Conservation (phyloP, 2,797 vertebrate genomes). For the Characodon lateralis region DNA sequence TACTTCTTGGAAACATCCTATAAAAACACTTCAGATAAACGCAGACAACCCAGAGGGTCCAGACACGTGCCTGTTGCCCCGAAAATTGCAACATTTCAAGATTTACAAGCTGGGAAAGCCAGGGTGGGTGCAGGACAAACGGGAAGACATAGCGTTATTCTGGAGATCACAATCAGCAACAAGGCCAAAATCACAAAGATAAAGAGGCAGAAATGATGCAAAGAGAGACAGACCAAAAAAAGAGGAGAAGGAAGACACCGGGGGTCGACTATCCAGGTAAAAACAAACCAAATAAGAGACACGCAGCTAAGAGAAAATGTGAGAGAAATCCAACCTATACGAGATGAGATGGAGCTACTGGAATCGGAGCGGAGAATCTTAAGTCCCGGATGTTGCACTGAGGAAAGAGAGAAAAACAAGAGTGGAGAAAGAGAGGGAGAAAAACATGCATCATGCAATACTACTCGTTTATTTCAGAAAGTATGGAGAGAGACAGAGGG, state of each 20-base stretch:
- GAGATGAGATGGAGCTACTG: constrained; percentile 95
- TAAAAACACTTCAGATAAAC: constrained; percentile 28
- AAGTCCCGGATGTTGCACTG: constrained; percentile 95
- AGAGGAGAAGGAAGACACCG: constrained; percentile 3
- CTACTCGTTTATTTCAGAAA: constrained; percentile 53
- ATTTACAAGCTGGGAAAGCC: constrained; percentile 28
- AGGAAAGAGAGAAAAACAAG: constrained; percentile 80
- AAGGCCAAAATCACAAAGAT: constrained; percentile 59
- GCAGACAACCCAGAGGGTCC: constrained; percentile 17
- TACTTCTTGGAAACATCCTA: neutral
- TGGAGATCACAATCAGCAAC: constrained; percentile 69
- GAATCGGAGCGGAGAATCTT: constrained; percentile 96
- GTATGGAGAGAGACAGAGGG: constrained; percentile 42
- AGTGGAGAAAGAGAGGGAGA: constrained; percentile 65
- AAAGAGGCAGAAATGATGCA: constrained; percentile 7
- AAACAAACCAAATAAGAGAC: constrained; percentile 13
- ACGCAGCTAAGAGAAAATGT: constrained; percentile 40
- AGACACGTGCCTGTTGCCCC: constrained; percentile 24
- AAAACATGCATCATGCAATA: constrained; percentile 85
- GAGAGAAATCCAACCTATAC: constrained; percentile 90
- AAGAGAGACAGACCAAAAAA: constrained; percentile 10
- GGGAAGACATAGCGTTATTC: constrained; percentile 65
- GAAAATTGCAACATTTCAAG: constrained; percentile 27
- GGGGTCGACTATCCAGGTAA: constrained; percentile 32
- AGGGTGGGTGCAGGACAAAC: constrained; percentile 35